A percentile compares a stretch with the other conserved stretches of the same genome.
Evolutionary conservation across 2,797 vertebrate genomes (phyloP).

Genomic region (Girardinus metallicus): DNA sequence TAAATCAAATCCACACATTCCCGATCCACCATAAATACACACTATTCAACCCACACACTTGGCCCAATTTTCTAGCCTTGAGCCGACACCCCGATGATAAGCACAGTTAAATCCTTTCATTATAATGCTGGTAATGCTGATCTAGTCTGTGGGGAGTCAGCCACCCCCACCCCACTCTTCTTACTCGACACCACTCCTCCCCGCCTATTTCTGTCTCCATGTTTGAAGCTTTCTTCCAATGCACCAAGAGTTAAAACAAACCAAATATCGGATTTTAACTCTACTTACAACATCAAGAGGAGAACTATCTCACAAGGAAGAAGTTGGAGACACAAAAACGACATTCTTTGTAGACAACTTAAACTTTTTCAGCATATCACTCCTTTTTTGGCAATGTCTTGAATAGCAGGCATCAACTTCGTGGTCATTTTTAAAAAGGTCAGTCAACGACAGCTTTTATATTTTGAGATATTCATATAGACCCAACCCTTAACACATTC

Average conservation of each 20-base stretch:
- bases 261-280: constrained; percentile 36
- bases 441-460: background rate
- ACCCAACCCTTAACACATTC: background rate
- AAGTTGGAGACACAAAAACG: background rate
- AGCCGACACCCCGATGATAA: constrained; percentile 63
- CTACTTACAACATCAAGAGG: constrained; percentile 1
- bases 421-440: background rate
- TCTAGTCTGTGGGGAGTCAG: constrained; percentile 58
- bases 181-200: constrained; percentile 21
- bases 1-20: constrained; percentile 51
- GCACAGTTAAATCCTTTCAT: constrained; percentile 74
- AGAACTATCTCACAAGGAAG: constrained; percentile 4
- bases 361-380: background rate
- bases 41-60: constrained; percentile 62
- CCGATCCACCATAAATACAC: constrained; percentile 56
- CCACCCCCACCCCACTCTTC: constrained; percentile 26
- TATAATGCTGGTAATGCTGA: constrained; percentile 70
- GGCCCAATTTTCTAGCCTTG: constrained; percentile 68
- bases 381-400: background rate
- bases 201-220: constrained; percentile 19
- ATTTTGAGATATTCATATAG: background rate
- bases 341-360: background rate
- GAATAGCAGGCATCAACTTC: background rate
- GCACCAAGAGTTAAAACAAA: constrained; percentile 34
- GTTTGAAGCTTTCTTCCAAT: constrained; percentile 36